These are phyloP conservation scores for Pelusios castaneus DNA, from an alignment of 2,113 vertebrate species.

Conservation along the genomic window DNA sequence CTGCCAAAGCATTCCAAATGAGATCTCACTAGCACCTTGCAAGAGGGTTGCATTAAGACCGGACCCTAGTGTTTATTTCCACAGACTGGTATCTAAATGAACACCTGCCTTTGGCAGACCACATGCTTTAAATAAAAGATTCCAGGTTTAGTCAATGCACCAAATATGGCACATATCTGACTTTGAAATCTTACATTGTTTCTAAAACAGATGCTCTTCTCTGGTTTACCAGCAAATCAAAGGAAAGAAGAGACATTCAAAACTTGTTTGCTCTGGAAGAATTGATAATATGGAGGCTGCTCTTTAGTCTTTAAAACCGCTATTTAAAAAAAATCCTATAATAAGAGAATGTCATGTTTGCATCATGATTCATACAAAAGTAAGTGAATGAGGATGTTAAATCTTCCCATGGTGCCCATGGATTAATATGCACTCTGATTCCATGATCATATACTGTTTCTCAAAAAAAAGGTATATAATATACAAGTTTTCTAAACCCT, in stretches of 20 bases:
- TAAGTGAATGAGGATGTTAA: rapidly evolving
- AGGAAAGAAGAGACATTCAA: slow-evolving; percentile 13
- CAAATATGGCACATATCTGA: slow-evolving; percentile 53
- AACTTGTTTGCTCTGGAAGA: slow-evolving; percentile 3
- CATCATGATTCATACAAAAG: not conserved
- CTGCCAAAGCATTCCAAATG: too few species aligned
- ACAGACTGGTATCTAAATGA: too few species aligned
- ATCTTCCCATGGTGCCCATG: not conserved
- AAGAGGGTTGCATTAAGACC: too few species aligned
- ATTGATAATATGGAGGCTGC: not conserved
- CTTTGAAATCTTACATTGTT: slow-evolving; percentile 61
- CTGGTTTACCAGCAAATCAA: slow-evolving; percentile 31
- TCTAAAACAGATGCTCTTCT: slow-evolving; percentile 31
- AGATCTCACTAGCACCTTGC: too few species aligned
- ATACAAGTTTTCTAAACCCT: not conserved
- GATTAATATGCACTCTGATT: not conserved
- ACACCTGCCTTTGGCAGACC: too few species aligned
- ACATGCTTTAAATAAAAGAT: not conserved
- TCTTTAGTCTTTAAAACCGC: slow-evolving; percentile 39
- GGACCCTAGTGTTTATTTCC: too few species aligned
- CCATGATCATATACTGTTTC: not conserved
- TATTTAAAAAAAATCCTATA: not conserved
- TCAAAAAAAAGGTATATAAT: not conserved
- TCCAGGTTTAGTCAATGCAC: not conserved
- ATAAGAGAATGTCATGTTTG: not conserved